phyloP scores from a whole-genome alignment of 1,140 invertebrate species.

The Maniola jurtina region DNA sequence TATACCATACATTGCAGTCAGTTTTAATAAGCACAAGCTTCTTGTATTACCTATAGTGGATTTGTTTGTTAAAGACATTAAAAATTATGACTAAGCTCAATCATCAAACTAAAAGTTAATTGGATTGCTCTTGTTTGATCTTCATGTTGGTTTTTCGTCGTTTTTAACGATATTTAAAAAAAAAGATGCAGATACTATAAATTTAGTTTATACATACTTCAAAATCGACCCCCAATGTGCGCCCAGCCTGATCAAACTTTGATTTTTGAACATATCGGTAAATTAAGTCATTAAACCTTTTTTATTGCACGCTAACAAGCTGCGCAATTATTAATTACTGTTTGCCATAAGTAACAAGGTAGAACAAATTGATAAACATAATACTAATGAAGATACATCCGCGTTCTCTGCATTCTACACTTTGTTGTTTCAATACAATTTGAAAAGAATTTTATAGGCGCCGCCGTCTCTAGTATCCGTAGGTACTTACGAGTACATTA shows the following conservation, averaged over 20 bases:
- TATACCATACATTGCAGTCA: too few relatives aligned
- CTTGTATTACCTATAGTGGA: too few relatives aligned
- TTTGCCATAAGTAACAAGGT: conserved; percentile 32
- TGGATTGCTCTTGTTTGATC: conserved; percentile 10
- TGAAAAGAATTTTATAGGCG: too few relatives aligned
- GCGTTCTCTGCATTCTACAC: conserved; percentile 26
- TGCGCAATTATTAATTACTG: conserved; percentile 26
- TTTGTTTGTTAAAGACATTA: too few relatives aligned
- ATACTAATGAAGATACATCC: conserved; percentile 36
- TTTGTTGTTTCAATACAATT: too few relatives aligned
- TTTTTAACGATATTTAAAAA: too few relatives aligned
- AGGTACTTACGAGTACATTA: too few relatives aligned
- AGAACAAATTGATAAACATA: conserved; percentile 43
- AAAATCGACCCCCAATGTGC: too few relatives aligned
- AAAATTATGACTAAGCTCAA: not conserved
- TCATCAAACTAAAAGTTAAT: not conserved
- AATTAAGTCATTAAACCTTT: conserved; percentile 27
- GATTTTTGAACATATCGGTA: conserved; percentile 16
- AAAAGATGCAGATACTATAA: too few relatives aligned
- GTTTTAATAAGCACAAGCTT: too few relatives aligned
- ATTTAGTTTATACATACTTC: too few relatives aligned
- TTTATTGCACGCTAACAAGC: conserved; percentile 29
- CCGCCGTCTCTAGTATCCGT: too few relatives aligned
- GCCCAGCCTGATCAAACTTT: not conserved
- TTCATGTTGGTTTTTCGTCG: not conserved